Evolutionary conservation across 2,113 vertebrate species (phyloP), one percentile per base, ranked within the genome.

Genomic region (Odontophorus gujanensis): DNA sequence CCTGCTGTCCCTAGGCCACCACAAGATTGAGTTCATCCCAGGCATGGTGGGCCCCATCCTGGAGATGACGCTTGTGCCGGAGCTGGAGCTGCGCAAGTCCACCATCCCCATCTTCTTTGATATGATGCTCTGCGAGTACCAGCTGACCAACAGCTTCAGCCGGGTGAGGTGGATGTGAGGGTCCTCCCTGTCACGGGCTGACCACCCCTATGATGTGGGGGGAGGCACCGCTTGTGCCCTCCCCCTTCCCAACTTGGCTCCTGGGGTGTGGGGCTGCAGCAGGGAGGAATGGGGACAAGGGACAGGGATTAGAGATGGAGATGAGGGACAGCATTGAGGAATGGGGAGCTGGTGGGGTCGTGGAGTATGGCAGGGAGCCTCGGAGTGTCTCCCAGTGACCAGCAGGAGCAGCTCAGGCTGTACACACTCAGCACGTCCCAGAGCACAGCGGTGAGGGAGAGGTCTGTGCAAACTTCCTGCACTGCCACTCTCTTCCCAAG

Each of bases 121-220:
- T 89, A 97, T 97, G 97, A 97, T 97, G 97, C 92, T 97, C 36
- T 97, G 97, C n/a, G 97, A 97, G 92, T 95, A 93, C 58, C 89
- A 79, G 72, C 88, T 94, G 66, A 93, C 81, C 7, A 4, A 21
- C 5, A 50, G 68, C 92, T 97, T 97, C 85, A 71, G 93, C 68
- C 77, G 40, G 86, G 97, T 97, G 74, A 6, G 53, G 30, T 18
- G 53, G 51, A 53, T 9, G 51, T 53, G 51, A 16, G 26, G 51
- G 25, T 28, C 55, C 53, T 12, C 38, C 45, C 51, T 32, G 77
- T 73, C 26, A 7, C 0, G 2, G 26, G 28, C 20, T n/a, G 57
- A 24, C 17, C 2, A 0, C 22, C 40, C 65, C 51, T 57, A 24
- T 0, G 1, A 63, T 18, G 43, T 30, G 43, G 69, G 5, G 9